Percentiles rank a stretch among this genome's conserved stretches.
Conservation (phyloP, 2,113 vertebrate species). For the Baryphthengus martii region DNA sequence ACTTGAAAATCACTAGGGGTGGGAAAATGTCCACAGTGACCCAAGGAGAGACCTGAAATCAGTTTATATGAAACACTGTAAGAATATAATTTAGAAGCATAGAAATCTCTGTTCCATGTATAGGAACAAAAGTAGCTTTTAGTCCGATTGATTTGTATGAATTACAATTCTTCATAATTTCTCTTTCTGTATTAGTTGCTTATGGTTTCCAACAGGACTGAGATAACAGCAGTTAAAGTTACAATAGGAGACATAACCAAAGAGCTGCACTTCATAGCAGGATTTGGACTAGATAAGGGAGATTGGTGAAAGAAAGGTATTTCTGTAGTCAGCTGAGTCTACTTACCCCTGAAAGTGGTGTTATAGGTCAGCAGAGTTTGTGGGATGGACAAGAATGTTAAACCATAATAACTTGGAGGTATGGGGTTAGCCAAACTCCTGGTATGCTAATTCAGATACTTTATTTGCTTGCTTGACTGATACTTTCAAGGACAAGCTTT, state of each 20-base stretch:
- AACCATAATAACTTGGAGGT: background rate
- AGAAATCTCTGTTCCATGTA: background rate
- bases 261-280: background rate
- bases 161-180: background rate
- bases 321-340: background rate
- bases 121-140: background rate
- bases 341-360: background rate
- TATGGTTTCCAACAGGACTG: background rate
- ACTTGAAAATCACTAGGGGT: background rate
- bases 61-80: background rate
- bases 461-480: background rate
- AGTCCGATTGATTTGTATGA: background rate
- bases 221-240: background rate
- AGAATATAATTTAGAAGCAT: background rate
- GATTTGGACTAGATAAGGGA: background rate
- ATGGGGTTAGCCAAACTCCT: background rate
- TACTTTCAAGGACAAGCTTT: background rate
- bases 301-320: background rate
- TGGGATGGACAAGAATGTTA: background rate
- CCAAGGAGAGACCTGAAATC: background rate
- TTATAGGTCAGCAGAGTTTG: background rate
- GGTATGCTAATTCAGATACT: background rate
- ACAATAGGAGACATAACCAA: background rate
- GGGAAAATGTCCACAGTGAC: background rate
- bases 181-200: background rate